These are phyloP conservation scores for Capra hircus DNA, from an alignment of 2,113 vertebrate species.

Conservation along the genomic window DNA sequence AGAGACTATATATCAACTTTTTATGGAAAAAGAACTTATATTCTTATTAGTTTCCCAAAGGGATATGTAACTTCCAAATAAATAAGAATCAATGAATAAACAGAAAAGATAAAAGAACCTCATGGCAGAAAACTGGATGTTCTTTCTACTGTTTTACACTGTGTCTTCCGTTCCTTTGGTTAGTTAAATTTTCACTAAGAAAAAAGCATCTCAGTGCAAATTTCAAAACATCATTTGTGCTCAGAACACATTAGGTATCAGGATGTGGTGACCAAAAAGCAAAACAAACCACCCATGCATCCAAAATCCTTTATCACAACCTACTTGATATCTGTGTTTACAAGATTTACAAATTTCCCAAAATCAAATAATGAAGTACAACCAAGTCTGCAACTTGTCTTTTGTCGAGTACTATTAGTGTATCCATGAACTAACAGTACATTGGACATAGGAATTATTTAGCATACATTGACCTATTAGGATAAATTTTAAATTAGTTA, in stretches of 20 bases:
- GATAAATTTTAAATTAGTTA: neutral
- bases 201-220: neutral
- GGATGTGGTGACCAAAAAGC: neutral
- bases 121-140: neutral
- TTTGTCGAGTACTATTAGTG: neutral
- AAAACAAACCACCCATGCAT: neutral
- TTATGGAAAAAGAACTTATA: neutral
- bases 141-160: neutral
- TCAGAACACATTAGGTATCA: neutral
- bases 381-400: neutral
- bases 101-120: neutral
- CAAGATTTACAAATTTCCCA: neutral
- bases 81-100: neutral
- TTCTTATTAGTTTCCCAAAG: neutral
- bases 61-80: neutral
- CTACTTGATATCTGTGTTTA: neutral
- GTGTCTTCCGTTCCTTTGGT: neutral
- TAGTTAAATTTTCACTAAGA: neutral
- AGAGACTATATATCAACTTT: neutral
- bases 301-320: neutral
- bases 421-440: neutral
- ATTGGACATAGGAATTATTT: neutral
- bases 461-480: neutral
- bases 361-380: neutral
- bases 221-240: neutral